Evolutionary conservation across 2,888 invertebrate genomes (phyloP).

Genomic region (Campoletis raptor): DNA sequence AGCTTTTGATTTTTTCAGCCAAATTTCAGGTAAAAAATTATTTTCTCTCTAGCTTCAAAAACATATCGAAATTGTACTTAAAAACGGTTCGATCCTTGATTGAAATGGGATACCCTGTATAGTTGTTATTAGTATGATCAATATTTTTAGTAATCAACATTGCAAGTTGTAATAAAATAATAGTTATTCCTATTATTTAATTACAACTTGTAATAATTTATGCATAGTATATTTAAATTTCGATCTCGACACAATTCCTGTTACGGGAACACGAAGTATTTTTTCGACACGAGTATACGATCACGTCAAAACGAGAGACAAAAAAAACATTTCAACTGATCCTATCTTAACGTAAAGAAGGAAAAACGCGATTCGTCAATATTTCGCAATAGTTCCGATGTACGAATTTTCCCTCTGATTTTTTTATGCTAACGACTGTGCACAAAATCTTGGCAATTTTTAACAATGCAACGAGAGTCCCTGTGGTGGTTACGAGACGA

Average conservation of each 20-base stretch:
- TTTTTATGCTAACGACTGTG: not conserved
- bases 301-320: not conserved
- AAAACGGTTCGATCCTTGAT: not conserved
- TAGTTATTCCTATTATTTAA: not conserved
- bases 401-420: constrained; percentile 2
- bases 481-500: not conserved
- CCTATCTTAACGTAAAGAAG: not conserved
- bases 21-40: not conserved
- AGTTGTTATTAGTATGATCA: not conserved
- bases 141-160: not conserved
- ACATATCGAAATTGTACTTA: not conserved
- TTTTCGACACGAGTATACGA: constrained; percentile 20
- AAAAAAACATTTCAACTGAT: not conserved
- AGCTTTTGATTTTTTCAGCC: not conserved
- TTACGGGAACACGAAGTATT: constrained; percentile 50
- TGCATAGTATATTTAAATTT: not conserved
- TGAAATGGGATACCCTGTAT: not conserved
- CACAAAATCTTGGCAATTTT: constrained; percentile 20
- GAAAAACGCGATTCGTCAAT: not conserved
- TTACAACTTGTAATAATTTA: not conserved
- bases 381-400: not conserved
- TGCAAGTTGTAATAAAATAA: not conserved
- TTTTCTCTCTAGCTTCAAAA: not conserved
- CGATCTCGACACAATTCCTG: constrained; percentile 29
- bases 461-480: constrained; percentile 7